Evolutionary conservation across 2,888 invertebrate species (phyloP).

Genomic region (Oxytorus armatus): DNA sequence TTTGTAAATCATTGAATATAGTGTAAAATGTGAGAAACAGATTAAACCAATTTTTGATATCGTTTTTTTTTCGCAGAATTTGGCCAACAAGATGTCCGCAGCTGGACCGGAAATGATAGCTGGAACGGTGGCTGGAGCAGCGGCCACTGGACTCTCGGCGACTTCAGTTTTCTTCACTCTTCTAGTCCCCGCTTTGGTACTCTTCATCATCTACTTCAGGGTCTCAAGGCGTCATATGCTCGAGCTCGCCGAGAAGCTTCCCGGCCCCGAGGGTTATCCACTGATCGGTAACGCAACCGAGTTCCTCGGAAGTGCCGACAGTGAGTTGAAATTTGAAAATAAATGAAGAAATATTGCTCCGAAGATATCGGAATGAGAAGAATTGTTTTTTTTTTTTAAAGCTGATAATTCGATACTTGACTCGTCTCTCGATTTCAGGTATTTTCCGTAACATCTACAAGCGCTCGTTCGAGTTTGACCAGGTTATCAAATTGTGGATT

Average conservation of each 20-base stretch:
- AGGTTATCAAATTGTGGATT: constrained; percentile 90
- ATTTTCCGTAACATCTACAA: constrained; percentile 88
- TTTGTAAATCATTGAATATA: neutral
- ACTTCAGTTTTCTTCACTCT: constrained; percentile 90
- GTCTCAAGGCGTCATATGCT: constrained; percentile 90
- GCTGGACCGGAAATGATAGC: constrained; percentile 81
- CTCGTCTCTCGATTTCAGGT: too few species aligned
- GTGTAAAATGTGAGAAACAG: neutral
- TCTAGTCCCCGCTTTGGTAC: constrained; percentile 89
- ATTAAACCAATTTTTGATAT: neutral
- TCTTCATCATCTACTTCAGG: constrained; percentile 92
- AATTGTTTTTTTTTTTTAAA: too few species aligned
- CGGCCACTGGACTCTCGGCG: constrained; percentile 86
- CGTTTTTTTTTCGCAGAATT: constrained; percentile 37
- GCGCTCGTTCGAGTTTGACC: constrained; percentile 86
- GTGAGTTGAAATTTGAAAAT: constrained; percentile 84
- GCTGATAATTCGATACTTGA: too few species aligned
- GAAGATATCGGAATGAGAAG: too few species aligned
- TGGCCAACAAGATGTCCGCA: constrained; percentile 76
- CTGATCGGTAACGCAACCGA: constrained; percentile 91
- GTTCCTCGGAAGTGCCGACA: constrained; percentile 89
- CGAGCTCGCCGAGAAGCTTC: constrained; percentile 89
- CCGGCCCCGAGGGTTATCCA: constrained; percentile 90
- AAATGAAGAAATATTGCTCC: too few species aligned
- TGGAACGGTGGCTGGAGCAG: constrained; percentile 66